These are phyloP conservation scores for Hucho hucho DNA, from an alignment of 2,113 vertebrate species.

Conservation along the genomic window DNA sequence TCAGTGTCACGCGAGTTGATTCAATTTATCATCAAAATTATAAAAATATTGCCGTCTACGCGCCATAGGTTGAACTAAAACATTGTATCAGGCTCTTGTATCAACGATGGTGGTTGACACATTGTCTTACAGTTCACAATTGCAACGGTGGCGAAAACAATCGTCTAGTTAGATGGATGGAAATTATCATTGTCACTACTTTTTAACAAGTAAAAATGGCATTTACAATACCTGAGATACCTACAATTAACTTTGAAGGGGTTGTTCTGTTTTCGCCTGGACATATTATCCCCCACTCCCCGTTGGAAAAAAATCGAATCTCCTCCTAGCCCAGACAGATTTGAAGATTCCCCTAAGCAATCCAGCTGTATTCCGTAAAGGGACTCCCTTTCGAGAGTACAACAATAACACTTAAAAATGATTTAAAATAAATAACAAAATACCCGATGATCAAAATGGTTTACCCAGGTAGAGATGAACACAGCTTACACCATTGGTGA, in stretches of 20 bases:
- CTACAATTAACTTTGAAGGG: conserved; percentile 84
- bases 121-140: background rate
- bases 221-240: conserved; percentile 71
- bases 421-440: conserved; percentile 22
- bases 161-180: background rate
- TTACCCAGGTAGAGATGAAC: conserved; percentile 17
- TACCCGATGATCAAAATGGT: conserved; percentile 25
- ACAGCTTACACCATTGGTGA: conserved; percentile 30
- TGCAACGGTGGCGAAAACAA: background rate
- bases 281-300: conserved; percentile 74
- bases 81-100: background rate
- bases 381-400: conserved; percentile 20
- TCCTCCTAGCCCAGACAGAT: conserved; percentile 56
- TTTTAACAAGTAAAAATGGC: conserved; percentile 36
- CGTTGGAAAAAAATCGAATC: conserved; percentile 51
- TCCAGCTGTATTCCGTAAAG: conserved; percentile 50
- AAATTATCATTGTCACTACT: background rate
- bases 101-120: background rate
- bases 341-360: conserved; percentile 26
- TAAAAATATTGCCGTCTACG: background rate
- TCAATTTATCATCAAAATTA: background rate
- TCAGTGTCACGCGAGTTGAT: background rate
- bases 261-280: conserved; percentile 81
- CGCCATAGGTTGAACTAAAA: no score
- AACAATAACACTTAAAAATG: background rate